Evolutionary conservation across 2,797 vertebrate species (phyloP).

Genomic region (Amblyopsis hoosieri): DNA sequence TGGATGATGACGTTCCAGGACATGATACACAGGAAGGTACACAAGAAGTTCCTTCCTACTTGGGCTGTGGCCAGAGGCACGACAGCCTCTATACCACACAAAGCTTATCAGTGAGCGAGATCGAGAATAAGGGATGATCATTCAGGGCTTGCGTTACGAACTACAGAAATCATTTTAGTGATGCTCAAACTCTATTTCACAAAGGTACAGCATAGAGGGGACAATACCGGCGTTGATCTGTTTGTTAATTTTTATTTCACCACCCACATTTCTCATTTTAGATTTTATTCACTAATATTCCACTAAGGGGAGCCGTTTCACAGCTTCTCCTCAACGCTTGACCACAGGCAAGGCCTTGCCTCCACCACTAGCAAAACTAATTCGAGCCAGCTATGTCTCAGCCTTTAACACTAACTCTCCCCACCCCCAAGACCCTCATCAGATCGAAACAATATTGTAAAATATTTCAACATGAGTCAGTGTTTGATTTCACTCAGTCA

Average conservation of each 20-base stretch:
- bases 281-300: conserved; percentile 15
- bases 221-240: neutral
- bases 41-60: conserved; percentile 4
- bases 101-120: neutral
- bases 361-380: conserved; percentile 15
- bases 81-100: neutral
- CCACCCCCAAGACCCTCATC: conserved; percentile 20
- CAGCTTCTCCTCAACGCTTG: conserved; percentile 17
- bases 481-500: neutral
- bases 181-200: too few species aligned
- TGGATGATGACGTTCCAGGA: neutral
- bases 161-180: too few species aligned
- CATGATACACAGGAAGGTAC: too few species aligned
- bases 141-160: neutral
- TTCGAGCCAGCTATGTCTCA: conserved; percentile 51
- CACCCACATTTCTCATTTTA: neutral
- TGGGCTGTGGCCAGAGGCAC: neutral
- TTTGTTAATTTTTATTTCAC: neutral
- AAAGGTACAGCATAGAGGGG: too few species aligned
- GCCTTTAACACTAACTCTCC: conserved; percentile 28
- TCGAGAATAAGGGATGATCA: neutral
- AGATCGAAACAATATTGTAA: conserved; percentile 25
- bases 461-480: conserved; percentile 6
- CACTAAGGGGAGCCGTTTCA: conserved; percentile 43
- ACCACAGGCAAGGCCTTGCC: conserved; percentile 18